phyloP scores from a whole-genome alignment of 2,797 vertebrate genomes.

The Zenarchopterus dispar region DNA sequence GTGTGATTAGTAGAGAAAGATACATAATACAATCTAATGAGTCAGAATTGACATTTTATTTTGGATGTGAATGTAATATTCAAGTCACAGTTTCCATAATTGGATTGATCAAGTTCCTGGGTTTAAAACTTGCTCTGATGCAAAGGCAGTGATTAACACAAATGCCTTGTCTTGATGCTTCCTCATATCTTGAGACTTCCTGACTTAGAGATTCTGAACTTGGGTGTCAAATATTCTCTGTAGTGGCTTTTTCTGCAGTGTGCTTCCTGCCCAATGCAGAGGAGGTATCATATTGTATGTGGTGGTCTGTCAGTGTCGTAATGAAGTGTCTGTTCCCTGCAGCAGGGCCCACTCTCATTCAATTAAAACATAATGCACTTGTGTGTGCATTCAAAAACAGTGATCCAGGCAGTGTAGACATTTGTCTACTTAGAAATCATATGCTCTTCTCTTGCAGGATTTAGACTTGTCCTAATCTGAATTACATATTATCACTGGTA shows the following conservation, averaged over 20 bases:
- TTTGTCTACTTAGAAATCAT: constrained; percentile 1
- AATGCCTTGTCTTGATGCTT: constrained; percentile 6
- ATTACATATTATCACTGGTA: constrained; percentile 2
- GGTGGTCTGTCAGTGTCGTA: constrained; percentile 53
- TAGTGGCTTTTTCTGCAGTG: constrained; percentile 21
- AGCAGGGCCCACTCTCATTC: constrained; percentile 53
- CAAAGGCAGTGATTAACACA: constrained; percentile 3
- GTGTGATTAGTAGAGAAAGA: constrained; percentile 48
- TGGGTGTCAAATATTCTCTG: constrained; percentile 22
- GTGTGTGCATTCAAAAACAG: constrained; percentile 49
- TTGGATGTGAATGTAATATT: constrained; percentile 6
- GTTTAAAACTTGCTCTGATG: too few relatives aligned
- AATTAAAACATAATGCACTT: constrained; percentile 64
- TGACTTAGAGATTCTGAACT: constrained; percentile 18
- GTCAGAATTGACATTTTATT: constrained; percentile 35
- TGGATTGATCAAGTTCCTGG: too few relatives aligned
- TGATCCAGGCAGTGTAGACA: constrained; percentile 14
- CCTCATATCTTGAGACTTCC: constrained; percentile 25
- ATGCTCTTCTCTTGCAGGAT: constrained; percentile 11
- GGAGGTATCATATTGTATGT: constrained; percentile 31
- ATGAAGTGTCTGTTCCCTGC: constrained; percentile 67
- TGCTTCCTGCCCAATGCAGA: constrained; percentile 23
- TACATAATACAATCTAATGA: constrained; percentile 36
- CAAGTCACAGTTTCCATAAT: too few relatives aligned
- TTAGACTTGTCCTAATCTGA: constrained; percentile 2